These are phyloP conservation scores for Cantharis flavilabris DNA, from an alignment of 2,888 invertebrate species.

Conservation along the genomic window DNA sequence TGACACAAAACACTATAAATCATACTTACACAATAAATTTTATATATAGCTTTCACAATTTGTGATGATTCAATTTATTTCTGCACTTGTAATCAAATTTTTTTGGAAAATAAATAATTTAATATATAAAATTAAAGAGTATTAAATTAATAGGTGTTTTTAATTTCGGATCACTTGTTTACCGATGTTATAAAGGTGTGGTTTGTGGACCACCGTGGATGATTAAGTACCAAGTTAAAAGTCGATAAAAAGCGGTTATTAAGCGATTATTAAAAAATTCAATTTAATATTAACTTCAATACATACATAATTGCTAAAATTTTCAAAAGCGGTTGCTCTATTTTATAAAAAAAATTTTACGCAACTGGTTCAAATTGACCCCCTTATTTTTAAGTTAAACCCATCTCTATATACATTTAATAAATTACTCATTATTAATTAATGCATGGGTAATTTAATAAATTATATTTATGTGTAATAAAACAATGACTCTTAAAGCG, in stretches of 20 bases:
- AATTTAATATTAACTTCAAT: constrained; percentile 23
- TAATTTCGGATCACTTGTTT: background rate
- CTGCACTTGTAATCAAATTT: background rate
- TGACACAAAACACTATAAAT: background rate
- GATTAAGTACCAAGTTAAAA: constrained; percentile 30
- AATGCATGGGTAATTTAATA: background rate
- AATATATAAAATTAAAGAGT: background rate
- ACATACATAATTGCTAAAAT: constrained; percentile 15
- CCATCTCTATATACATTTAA: background rate
- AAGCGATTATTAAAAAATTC: background rate
- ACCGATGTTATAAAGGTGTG: background rate
- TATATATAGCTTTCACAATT: background rate
- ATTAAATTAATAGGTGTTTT: background rate
- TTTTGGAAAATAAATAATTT: background rate
- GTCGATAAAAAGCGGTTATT: constrained; percentile 29
- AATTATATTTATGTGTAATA: background rate
- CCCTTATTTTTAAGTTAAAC: background rate
- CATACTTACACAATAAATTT: background rate
- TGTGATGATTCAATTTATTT: background rate
- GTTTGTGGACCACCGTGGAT: constrained; percentile 21
- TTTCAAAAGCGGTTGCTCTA: constrained; percentile 15
- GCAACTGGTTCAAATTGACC: background rate
- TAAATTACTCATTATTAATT: background rate
- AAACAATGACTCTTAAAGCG: background rate
- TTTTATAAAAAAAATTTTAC: constrained; percentile 8